Evolutionary conservation across 2,797 vertebrate genomes (phyloP).

Genomic region (Antrozous pallidus): DNA sequence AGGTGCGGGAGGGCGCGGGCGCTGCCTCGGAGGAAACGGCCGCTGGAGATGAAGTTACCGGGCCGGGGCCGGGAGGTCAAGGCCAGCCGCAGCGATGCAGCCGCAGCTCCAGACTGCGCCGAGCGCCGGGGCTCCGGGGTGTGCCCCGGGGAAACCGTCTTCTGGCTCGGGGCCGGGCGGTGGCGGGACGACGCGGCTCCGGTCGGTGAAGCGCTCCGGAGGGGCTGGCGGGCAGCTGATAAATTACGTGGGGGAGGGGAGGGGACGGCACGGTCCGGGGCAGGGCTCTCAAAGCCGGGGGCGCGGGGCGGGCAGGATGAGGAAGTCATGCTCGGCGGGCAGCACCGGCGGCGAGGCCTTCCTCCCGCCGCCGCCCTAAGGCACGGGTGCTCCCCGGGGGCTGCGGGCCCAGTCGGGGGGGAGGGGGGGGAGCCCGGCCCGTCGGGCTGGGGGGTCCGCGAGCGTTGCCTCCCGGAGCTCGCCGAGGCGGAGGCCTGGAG

Average conservation of each 20-base stretch:
- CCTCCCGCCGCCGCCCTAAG: slow-evolving; percentile 18
- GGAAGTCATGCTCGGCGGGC: not conserved
- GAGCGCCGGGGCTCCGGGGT: not conserved
- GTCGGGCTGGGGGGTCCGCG: not conserved
- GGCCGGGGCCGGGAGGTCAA: not conserved
- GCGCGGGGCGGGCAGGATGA: not conserved
- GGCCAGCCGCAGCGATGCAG: not conserved
- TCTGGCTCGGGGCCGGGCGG: not conserved
- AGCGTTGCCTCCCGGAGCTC: not conserved
- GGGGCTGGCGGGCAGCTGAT: not conserved
- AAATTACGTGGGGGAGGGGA: not conserved
- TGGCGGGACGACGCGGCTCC: not conserved
- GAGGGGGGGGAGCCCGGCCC: not conserved
- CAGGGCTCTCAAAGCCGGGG: not conserved
- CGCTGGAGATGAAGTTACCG: not conserved
- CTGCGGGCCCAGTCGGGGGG: not conserved
- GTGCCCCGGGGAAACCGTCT: not conserved
- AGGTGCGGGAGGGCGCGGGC: not conserved
- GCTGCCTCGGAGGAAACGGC: not conserved
- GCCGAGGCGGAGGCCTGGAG: not conserved
- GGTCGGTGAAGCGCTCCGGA: not conserved
- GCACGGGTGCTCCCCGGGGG: slow-evolving; percentile 20
- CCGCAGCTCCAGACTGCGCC: not conserved
- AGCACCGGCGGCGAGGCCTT: not conserved
- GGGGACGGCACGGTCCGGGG: not conserved